Evolutionary conservation across 2,888 invertebrate genomes (phyloP).

Genomic region (Calameuta filiformis): DNA sequence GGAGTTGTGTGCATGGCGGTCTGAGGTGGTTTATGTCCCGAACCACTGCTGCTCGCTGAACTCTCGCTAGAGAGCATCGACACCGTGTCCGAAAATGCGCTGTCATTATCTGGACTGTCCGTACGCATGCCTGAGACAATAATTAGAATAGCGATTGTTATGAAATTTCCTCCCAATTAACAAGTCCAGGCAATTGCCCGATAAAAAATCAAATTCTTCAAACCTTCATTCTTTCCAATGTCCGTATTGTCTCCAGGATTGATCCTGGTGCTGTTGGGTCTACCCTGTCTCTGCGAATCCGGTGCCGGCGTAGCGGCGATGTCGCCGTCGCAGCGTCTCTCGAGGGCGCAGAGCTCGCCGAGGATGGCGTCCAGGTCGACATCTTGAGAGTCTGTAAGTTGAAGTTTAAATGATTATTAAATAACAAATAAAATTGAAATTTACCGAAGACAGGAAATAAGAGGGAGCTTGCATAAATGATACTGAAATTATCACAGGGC

Average conservation of each 20-base stretch:
- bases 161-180: background rate
- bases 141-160: constrained; percentile 7
- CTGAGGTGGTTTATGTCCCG: constrained; percentile 69
- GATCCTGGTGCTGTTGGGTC: constrained; percentile 57
- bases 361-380: constrained; percentile 97
- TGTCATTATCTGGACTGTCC: constrained; percentile 97
- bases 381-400: constrained; percentile 85
- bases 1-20: constrained; percentile 59
- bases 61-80: constrained; percentile 94
- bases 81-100: constrained; percentile 97
- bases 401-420: background rate
- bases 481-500: background rate
- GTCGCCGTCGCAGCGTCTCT: constrained; percentile 72
- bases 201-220: constrained; percentile 35
- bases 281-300: constrained; percentile 57
- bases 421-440: background rate
- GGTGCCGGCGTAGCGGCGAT: constrained; percentile 59
- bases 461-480: background rate
- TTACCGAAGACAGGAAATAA: background rate
- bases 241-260: constrained; percentile 53
- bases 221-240: constrained; percentile 55
- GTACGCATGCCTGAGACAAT: constrained; percentile 70
- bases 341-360: constrained; percentile 94
- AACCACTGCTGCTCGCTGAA: constrained; percentile 89
- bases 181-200: background rate